Conservation (phyloP, 2,888 invertebrate species). For the Sceliomorpha sp. region DNA sequence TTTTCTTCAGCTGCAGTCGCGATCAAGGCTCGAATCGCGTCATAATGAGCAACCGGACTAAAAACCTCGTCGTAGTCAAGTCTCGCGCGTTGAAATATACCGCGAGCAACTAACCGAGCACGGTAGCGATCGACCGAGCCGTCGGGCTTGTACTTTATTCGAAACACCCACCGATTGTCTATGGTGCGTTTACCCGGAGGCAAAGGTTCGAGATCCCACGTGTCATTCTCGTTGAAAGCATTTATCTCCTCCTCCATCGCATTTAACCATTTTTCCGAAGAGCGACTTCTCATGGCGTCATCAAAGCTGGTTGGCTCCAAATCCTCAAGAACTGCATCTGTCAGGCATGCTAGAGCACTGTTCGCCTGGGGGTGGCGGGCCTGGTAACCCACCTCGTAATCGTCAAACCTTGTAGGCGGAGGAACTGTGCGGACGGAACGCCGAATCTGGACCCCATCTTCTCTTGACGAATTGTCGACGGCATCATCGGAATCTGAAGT, state of each 20-base stretch:
- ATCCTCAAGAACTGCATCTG: constrained; percentile 25
- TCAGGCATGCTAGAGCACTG: constrained; percentile 24
- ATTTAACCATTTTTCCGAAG: constrained; percentile 47
- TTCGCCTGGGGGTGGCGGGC: too few species aligned
- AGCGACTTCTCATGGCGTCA: constrained; percentile 22
- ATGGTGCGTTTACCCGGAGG: constrained; percentile 1
- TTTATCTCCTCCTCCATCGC: constrained; percentile 53
- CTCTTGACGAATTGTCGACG: too few species aligned
- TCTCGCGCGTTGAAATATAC: constrained; percentile 59
- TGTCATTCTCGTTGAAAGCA: constrained; percentile 21
- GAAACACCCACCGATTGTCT: constrained; percentile 16
- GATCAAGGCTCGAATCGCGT: constrained; percentile 59
- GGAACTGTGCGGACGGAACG: constrained; percentile 9
- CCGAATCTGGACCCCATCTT: constrained; percentile 3
- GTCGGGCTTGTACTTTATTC: constrained; percentile 50
- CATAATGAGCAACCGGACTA: constrained; percentile 63
- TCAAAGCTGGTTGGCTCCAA: too few species aligned
- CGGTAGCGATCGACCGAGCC: constrained; percentile 59
- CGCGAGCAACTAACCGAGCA: constrained; percentile 64
- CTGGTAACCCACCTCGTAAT: too few species aligned
- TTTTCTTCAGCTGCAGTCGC: too few species aligned
- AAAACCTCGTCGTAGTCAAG: constrained; percentile 66
- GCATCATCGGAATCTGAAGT: constrained; percentile 5
- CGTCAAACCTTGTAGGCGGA: constrained; percentile 10
- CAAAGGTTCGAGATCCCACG: constrained; percentile 17